phyloP scores from a whole-genome alignment of 2,888 invertebrate genomes.

The Nematopogon swammerdamellus region DNA sequence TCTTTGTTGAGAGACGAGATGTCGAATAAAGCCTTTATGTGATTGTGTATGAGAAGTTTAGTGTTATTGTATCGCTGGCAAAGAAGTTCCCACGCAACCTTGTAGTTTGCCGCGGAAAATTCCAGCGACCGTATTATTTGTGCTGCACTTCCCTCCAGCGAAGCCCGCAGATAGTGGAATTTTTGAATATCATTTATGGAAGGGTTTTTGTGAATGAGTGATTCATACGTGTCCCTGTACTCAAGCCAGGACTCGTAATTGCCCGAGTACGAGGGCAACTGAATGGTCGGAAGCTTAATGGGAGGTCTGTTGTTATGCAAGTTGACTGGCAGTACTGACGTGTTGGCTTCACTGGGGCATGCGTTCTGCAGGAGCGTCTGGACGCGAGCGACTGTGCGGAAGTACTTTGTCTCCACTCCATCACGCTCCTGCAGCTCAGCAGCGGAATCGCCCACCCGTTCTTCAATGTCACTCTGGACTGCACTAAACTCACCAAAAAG shows the following conservation, averaged over 20 bases:
- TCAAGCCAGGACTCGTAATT: slow-evolving; percentile 9
- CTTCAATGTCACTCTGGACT: no score
- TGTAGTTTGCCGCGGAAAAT: slow-evolving; percentile 9
- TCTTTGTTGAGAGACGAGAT: slow-evolving; percentile 6
- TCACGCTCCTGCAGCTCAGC: no score
- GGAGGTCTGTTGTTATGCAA: no score
- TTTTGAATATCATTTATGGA: slow-evolving; percentile 7
- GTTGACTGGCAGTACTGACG: no score
- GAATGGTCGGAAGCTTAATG: slow-evolving; percentile 8
- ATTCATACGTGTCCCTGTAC: slow-evolving; percentile 5
- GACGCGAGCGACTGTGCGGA: no score
- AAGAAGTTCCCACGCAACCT: slow-evolving; percentile 11
- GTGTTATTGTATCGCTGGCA: slow-evolving; percentile 10
- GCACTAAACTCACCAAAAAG: no score
- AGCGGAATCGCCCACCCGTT: no score
- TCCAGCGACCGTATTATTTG: slow-evolving; percentile 7
- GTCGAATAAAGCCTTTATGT: slow-evolving; percentile 10
- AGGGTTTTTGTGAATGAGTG: slow-evolving; percentile 4
- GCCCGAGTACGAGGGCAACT: slow-evolving; percentile 7
- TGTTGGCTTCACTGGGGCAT: no score
- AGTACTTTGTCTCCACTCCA: no score
- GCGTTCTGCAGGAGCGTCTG: no score
- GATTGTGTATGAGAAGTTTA: slow-evolving; percentile 9
- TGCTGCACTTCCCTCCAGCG: slow-evolving; percentile 4
- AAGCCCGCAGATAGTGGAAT: slow-evolving; percentile 6